Conservation (phyloP, 2,113 vertebrate species). For the Alligator mississippiensis region DNA sequence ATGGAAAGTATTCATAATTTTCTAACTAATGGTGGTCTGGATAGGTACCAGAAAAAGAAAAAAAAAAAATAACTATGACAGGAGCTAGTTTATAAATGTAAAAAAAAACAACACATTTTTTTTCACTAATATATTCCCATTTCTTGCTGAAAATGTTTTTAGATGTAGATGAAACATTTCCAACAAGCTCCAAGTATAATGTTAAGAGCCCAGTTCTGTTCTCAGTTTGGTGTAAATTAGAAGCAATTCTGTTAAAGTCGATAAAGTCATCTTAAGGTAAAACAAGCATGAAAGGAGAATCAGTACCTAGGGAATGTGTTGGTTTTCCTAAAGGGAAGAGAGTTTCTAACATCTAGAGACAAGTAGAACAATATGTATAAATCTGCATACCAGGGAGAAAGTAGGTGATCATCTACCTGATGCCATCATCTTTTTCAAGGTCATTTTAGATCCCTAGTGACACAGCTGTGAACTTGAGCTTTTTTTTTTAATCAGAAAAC, state of each 20-base stretch:
- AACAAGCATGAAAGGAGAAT: neutral
- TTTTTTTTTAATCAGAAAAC: too few relatives aligned
- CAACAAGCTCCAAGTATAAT: neutral
- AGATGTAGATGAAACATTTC: neutral
- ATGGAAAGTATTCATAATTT: constrained; percentile 35
- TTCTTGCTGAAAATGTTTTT: constrained; percentile 31
- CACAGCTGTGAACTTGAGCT: neutral
- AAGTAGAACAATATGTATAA: neutral
- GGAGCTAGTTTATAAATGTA: neutral
- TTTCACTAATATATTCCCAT: neutral
- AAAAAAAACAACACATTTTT: constrained; percentile 25
- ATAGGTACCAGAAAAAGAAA: neutral
- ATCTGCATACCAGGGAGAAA: neutral
- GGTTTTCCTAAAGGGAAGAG: neutral
- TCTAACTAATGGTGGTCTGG: constrained; percentile 6
- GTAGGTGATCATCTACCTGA: neutral
- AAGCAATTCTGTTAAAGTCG: neutral
- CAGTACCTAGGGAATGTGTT: neutral
- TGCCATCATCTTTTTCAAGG: neutral
- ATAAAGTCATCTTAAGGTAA: neutral
- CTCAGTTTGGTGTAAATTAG: neutral
- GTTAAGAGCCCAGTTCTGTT: neutral
- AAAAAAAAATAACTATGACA: constrained; percentile 46
- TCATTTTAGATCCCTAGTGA: fast-evolving
- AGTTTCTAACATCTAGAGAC: fast-evolving